Conservation (phyloP, 2,113 vertebrate species). For the Sinocyclocheilus rhinocerous region DNA sequence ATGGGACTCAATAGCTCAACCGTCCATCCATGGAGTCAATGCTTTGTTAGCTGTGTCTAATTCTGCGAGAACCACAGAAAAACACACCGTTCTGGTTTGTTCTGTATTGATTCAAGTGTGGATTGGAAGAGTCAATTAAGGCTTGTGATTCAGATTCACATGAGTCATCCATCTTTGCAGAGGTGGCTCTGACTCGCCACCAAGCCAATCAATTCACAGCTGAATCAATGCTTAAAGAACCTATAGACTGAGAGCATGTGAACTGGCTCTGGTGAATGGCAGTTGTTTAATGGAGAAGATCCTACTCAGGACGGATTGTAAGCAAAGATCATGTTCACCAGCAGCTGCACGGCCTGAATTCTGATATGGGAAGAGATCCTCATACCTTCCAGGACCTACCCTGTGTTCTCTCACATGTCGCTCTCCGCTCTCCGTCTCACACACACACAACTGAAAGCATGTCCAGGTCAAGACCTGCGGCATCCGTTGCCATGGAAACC, state of each 20-base stretch:
- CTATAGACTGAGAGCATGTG: background rate
- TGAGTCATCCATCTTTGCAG: slow-evolving; percentile 44
- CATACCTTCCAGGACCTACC: background rate
- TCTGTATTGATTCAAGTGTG: slow-evolving; percentile 45
- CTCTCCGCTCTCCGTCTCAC: slow-evolving; percentile 1
- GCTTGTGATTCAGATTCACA: slow-evolving; percentile 53
- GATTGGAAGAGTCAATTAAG: slow-evolving; percentile 54
- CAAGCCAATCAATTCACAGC: slow-evolving; percentile 41
- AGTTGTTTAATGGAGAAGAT: background rate
- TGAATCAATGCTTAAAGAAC: slow-evolving; percentile 40
- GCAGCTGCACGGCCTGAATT: slow-evolving; percentile 6
- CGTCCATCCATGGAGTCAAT: slow-evolving; percentile 56
- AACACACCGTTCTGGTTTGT: slow-evolving; percentile 33
- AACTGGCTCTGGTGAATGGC: background rate
- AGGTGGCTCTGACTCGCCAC: slow-evolving; percentile 31
- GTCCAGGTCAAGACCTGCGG: slow-evolving; percentile 62
- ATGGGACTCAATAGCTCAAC: slow-evolving; percentile 49
- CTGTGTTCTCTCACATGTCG: background rate
- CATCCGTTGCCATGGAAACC: slow-evolving; percentile 66
- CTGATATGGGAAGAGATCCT: background rate
- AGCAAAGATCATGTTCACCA: background rate
- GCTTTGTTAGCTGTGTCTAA: slow-evolving; percentile 53
- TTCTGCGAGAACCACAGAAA: slow-evolving; percentile 13
- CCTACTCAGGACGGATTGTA: background rate
- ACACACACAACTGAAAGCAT: slow-evolving; percentile 57